These are phyloP conservation scores for Grapholita molesta DNA, from an alignment of 1,140 invertebrate genomes.

Conservation along the genomic window DNA sequence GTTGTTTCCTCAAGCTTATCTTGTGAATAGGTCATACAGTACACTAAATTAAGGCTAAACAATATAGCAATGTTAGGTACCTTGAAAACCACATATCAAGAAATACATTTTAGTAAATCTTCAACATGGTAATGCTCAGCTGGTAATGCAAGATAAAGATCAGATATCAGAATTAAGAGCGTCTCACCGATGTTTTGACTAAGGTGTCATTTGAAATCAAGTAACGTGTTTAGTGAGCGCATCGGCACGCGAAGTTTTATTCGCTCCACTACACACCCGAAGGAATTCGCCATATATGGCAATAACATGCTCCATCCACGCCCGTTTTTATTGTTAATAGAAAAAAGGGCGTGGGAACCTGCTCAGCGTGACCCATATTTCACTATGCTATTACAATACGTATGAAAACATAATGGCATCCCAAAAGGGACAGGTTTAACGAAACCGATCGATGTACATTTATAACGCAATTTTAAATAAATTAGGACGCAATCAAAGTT, in stretches of 20 bases:
- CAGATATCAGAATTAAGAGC: background rate
- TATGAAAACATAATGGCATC: background rate
- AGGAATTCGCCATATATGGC: slow-evolving; percentile 62
- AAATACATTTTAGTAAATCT: too few species aligned
- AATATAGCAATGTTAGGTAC: background rate
- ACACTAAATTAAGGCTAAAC: background rate
- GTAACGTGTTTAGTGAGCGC: slow-evolving; percentile 28
- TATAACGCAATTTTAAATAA: background rate
- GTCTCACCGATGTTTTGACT: background rate
- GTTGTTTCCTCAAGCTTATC: slow-evolving; percentile 12
- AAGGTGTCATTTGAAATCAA: slow-evolving; percentile 27
- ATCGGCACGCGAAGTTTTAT: slow-evolving; percentile 48
- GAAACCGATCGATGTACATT: background rate
- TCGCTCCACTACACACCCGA: slow-evolving; percentile 42
- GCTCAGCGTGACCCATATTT: slow-evolving; percentile 42
- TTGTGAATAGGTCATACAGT: background rate
- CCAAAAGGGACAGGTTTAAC: background rate
- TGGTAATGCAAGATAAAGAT: background rate
- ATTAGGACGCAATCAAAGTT: background rate
- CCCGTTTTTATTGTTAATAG: slow-evolving; percentile 35
- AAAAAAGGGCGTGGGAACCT: slow-evolving; percentile 48
- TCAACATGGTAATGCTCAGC: too few species aligned
- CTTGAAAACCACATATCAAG: too few species aligned
- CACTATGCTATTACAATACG: slow-evolving; percentile 1
- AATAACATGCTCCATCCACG: slow-evolving; percentile 31